Evolutionary conservation across 2,113 vertebrate species (phyloP), one percentile per base, ranked within the genome.

Genomic region (Pholis gunnellus): DNA sequence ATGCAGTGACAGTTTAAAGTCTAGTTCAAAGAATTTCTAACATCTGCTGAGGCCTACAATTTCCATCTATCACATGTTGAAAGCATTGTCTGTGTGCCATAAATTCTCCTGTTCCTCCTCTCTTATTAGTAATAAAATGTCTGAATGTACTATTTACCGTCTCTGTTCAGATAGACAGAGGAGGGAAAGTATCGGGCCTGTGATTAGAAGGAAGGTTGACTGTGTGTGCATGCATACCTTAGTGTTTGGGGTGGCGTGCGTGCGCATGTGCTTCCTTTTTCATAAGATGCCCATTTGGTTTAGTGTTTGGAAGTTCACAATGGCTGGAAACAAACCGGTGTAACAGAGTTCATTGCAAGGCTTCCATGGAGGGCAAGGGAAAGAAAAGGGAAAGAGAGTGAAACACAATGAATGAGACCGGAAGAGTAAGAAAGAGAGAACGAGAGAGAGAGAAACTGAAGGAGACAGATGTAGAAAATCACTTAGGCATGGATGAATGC

Each of bases 391-490:
- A 54, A 22, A 36, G 17, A 31, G 18, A 77, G 36, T 13, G 50
- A 27, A 48, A 40, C 38, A 66, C 75, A 64, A 54, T 66, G 60
- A 82, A 54, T 67, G 61, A 68, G 81, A 64, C 68, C 75, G 79
- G 78, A 78, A 63, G 36, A 40, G 20, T 14, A 4, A 29, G 65
- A 46, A 44, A 34, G 34, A 54, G 70, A 70, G 46, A 59, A 63
- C 82, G 75, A 64, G 78, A 68, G 72, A 50, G 69, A 80, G 78
- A 78, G 66, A 90, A 88, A 91, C 25, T 64, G 75, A 85, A 90
- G 74, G 87, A 87, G 88, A 90, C 86, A 91, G 90, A 92, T 46
- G 46, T 70, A 83, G 86, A 90, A 80, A 88, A 91, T 89, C 88
- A 89, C 78, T 87, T 88, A 87, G 83, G 82, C 82, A 82, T 86